These are phyloP conservation scores for Coelinius sp. DNA, from an alignment of 2,888 invertebrate species.

Conservation along the genomic window DNA sequence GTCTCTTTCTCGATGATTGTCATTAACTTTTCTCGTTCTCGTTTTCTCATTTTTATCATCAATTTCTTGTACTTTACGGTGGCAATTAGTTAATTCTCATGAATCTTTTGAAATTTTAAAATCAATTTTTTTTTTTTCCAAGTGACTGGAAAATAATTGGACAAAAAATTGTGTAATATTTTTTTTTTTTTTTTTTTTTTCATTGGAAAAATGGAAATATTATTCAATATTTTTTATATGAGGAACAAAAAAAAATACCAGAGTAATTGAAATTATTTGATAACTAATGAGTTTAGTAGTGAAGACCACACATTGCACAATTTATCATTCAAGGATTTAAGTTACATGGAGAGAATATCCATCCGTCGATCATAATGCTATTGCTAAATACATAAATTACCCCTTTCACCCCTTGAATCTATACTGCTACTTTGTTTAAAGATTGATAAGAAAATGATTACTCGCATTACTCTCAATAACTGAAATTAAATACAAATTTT, in stretches of 20 bases:
- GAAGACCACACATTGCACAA: constrained; percentile 24
- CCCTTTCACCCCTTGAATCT: neutral
- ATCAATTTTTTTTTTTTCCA: constrained; percentile 9
- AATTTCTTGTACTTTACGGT: neutral
- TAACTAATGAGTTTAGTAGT: constrained; percentile 29
- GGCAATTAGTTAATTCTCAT: constrained; percentile 22
- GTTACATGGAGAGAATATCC: constrained; percentile 15
- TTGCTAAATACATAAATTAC: constrained; percentile 13
- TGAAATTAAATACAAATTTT: constrained; percentile 12
- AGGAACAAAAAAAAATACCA: neutral
- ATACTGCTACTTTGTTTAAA: constrained; percentile 15
- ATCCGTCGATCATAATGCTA: constrained; percentile 19
- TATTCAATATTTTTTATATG: too few species aligned
- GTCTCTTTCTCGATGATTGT: neutral
- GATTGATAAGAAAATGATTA: constrained; percentile 6
- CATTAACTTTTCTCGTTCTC: constrained; percentile 17
- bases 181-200: too few species aligned
- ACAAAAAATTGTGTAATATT: neutral
- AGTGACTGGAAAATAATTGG: neutral
- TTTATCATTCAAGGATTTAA: constrained; percentile 13
- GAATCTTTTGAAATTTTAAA: constrained; percentile 8
- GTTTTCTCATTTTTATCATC: constrained; percentile 12
- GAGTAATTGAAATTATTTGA: constrained; percentile 14
- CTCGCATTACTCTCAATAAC: neutral
- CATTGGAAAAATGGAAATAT: too few species aligned